Evolutionary conservation across 2,888 invertebrate genomes (phyloP).

Genomic region (Lymantria monacha): DNA sequence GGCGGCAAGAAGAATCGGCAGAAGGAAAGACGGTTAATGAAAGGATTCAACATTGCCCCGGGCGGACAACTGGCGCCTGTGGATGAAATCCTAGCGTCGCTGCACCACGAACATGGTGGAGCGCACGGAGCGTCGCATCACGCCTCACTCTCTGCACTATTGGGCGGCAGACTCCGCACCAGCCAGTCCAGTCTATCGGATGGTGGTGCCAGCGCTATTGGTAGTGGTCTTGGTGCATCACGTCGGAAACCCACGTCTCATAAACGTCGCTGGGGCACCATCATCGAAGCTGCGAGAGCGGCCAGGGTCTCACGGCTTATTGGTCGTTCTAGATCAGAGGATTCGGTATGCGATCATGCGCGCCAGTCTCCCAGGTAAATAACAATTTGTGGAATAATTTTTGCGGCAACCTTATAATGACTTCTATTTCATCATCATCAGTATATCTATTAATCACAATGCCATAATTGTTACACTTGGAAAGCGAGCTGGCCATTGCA

Average conservation of each 20-base stretch:
- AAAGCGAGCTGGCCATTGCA: too few species aligned
- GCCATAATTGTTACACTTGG: too few species aligned
- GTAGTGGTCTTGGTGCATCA: constrained; percentile 17
- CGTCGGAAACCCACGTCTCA: constrained; percentile 80
- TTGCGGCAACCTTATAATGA: not conserved
- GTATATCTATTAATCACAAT: too few species aligned
- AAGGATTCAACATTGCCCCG: constrained; percentile 94
- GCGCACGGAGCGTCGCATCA: constrained; percentile 57
- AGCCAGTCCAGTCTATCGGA: constrained; percentile 71
- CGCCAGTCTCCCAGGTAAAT: constrained; percentile 77
- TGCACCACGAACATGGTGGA: constrained; percentile 83
- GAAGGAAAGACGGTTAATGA: constrained; percentile 95
- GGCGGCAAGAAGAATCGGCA: constrained; percentile 97
- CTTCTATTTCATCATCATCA: too few species aligned
- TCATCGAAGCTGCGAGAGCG: constrained; percentile 93
- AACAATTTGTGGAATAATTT: not conserved
- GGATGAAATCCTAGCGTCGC: constrained; percentile 89
- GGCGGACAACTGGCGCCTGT: constrained; percentile 86
- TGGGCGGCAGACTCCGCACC: constrained; percentile 80
- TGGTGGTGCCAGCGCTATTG: constrained; percentile 35
- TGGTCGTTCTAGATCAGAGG: constrained; percentile 90
- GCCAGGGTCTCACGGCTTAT: constrained; percentile 91
- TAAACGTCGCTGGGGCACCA: constrained; percentile 91
- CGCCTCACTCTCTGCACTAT: constrained; percentile 85
- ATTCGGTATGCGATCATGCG: constrained; percentile 87